These are phyloP conservation scores for Heliopora coerulea DNA, from an alignment of 92 coral and sea anemone species.

Conservation along the genomic window DNA sequence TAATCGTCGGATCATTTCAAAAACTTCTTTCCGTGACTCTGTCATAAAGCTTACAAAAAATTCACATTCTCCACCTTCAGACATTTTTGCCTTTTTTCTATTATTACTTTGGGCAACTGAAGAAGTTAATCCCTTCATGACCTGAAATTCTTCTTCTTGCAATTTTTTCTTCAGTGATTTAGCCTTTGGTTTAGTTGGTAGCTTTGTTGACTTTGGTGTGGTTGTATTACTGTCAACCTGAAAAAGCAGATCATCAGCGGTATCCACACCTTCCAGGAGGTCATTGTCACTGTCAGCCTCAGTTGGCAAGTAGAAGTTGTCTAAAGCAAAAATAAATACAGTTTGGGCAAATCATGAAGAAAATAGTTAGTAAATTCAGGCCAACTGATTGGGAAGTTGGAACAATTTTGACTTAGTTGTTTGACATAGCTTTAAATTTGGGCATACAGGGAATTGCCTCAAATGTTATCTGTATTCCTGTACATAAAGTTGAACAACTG, in stretches of 20 bases:
- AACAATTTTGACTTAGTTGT: no score
- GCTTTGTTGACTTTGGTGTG: constrained; percentile 24
- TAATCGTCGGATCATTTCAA: constrained; percentile 31
- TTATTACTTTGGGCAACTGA: constrained; percentile 7
- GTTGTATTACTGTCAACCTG: neutral
- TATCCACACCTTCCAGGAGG: neutral
- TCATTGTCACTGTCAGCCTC: constrained; percentile 15
- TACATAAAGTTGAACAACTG: constrained; percentile 53
- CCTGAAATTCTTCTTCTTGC: constrained; percentile 25
- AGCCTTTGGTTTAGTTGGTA: constrained; percentile 15
- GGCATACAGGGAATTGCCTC: constrained; percentile 54
- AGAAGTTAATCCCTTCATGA: constrained; percentile 26
- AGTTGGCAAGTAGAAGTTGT: constrained; percentile 16
- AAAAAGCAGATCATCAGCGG: neutral
- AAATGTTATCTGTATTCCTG: no score
- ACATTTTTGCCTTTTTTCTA: neutral
- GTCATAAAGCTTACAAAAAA: constrained; percentile 1
- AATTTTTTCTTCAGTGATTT: constrained; percentile 24
- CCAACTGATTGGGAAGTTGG: no score
- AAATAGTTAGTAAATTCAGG: no score
- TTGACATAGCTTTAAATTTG: no score
- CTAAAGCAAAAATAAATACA: constrained; percentile 3
- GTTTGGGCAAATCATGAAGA: no score
- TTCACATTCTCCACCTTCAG: constrained; percentile 4
- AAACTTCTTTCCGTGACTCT: constrained; percentile 26